These are phyloP conservation scores for Uloborus plumipes DNA, from an alignment of 2,888 invertebrate species.

Conservation along the genomic window DNA sequence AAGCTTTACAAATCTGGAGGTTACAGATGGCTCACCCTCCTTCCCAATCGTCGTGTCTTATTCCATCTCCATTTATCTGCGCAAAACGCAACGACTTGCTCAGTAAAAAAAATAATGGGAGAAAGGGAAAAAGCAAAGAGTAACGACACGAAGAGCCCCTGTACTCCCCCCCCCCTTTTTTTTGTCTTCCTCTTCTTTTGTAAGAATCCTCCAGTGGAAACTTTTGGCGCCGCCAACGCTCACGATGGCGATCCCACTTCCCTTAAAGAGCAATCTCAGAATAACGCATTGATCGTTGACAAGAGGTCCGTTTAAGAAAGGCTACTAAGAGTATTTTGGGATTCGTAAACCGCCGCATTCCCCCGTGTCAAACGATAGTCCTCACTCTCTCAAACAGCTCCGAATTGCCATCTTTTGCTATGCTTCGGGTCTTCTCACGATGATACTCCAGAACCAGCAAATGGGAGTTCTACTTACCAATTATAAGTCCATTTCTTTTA, in stretches of 20 bases:
- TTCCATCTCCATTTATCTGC: constrained; percentile 63
- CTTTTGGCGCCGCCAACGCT: constrained; percentile 36
- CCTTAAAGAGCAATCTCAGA: too few species aligned
- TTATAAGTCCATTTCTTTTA: too few species aligned
- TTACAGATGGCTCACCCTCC: constrained; percentile 64
- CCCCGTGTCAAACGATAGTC: too few species aligned
- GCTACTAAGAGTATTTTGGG: too few species aligned
- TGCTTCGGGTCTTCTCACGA: too few species aligned
- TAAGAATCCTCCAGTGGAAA: constrained; percentile 14
- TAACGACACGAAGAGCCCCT: constrained; percentile 36
- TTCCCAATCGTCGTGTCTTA: constrained; percentile 59
- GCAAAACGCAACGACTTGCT: constrained; percentile 40
- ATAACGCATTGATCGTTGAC: too few species aligned
- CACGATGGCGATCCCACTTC: constrained; percentile 22
- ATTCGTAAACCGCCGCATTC: too few species aligned
- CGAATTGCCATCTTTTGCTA: too few species aligned
- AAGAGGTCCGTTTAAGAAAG: too few species aligned
- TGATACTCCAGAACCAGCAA: too few species aligned
- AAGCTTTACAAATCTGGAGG: constrained; percentile 60
- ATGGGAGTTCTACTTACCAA: too few species aligned
- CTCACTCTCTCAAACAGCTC: too few species aligned
- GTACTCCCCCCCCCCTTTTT: background rate
- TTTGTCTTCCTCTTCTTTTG: constrained; percentile 37
- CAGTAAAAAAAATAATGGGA: constrained; percentile 7
- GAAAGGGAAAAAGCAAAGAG: constrained; percentile 22